Conservation (phyloP, 23 tunicate species). For the Corella eumyota region DNA sequence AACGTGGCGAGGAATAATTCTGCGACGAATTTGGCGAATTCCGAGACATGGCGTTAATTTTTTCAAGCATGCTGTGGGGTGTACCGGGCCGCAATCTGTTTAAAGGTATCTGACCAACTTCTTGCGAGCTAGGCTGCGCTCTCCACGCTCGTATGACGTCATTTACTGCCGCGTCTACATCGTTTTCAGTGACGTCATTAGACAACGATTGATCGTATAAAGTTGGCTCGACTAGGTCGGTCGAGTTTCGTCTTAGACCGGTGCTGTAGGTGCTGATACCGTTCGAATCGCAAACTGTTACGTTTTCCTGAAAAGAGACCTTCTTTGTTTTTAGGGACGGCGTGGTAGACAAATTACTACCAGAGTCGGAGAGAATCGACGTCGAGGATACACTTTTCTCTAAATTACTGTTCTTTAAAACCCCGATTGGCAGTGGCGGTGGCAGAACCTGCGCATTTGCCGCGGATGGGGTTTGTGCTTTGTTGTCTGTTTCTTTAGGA, state of each 20-base stretch:
- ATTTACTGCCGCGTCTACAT: constrained; percentile 1
- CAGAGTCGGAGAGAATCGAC: constrained; percentile 63
- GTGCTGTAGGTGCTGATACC: constrained; percentile 56
- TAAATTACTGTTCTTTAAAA: constrained; percentile 41
- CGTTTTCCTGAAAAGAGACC: constrained; percentile 75
- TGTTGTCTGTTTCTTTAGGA: constrained; percentile 12
- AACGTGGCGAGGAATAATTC: background rate
- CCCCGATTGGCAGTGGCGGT: constrained; percentile 17
- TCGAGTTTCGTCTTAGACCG: constrained; percentile 34
- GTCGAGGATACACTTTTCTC: constrained; percentile 49
- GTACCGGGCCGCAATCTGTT: constrained; percentile 10
- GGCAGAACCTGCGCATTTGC: constrained; percentile 2
- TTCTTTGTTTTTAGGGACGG: constrained; percentile 39
- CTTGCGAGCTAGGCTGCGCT: background rate
- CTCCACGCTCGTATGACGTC: constrained; percentile 4
- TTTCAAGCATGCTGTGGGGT: constrained; percentile 7
- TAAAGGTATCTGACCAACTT: constrained; percentile 1
- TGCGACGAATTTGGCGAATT: background rate
- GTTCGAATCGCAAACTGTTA: constrained; percentile 40
- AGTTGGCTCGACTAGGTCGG: constrained; percentile 14
- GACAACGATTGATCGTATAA: constrained; percentile 29
- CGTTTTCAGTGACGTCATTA: constrained; percentile 10
- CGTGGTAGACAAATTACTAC: constrained; percentile 39
- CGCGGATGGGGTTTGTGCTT: constrained; percentile 1
- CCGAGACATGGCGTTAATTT: background rate